Percentiles rank a stretch among this genome's conserved stretches.
These are phyloP conservation scores for Malaclemys terrapin DNA, from an alignment of 2,113 vertebrate genomes.

Conservation along the genomic window DNA sequence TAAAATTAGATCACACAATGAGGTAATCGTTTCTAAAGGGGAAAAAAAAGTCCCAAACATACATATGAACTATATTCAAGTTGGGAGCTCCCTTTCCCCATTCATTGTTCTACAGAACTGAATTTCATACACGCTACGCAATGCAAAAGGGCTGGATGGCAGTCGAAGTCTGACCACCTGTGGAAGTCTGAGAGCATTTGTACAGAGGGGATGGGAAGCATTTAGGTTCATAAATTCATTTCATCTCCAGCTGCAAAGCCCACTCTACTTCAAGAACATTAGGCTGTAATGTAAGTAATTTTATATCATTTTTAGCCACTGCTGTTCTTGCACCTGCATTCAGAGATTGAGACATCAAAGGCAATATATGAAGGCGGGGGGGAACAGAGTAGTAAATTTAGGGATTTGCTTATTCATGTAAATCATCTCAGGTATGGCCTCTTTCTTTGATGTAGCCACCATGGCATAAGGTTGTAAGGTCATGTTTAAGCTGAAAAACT, in stretches of 20 bases:
- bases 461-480: slow-evolving; percentile 36
- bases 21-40: neutral
- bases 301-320: neutral
- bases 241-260: neutral
- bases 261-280: neutral
- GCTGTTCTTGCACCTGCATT: slow-evolving; percentile 41
- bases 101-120: neutral
- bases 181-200: neutral
- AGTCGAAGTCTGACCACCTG: neutral
- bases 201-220: neutral
- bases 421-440: neutral
- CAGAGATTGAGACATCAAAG: slow-evolving; percentile 68
- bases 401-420: slow-evolving; percentile 68
- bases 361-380: slow-evolving; percentile 46
- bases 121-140: neutral
- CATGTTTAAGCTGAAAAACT: neutral
- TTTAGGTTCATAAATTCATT: fast-evolving
- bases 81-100: fast-evolving
- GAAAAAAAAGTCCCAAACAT: neutral
- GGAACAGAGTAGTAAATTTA: slow-evolving; percentile 7
- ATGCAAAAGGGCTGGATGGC: fast-evolving
- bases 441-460: slow-evolving; percentile 70
- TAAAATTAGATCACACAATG: neutral
- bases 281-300: neutral
- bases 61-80: neutral